phyloP scores from a whole-genome alignment of 1,140 invertebrate species.

The Ditylenchus dipsaci region DNA sequence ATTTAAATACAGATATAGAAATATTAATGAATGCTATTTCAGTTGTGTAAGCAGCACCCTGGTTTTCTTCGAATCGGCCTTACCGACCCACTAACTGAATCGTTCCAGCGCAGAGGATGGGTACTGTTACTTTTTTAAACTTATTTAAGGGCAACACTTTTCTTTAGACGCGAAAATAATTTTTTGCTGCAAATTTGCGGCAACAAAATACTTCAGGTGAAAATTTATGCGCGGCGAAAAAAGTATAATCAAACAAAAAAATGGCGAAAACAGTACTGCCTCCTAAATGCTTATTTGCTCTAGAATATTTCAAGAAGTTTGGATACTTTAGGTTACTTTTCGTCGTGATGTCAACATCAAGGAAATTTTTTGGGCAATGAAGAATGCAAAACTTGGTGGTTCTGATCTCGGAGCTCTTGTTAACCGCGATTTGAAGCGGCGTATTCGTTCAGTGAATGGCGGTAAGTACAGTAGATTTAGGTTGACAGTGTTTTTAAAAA shows the following conservation, averaged over 20 bases:
- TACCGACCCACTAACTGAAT: constrained; percentile 89
- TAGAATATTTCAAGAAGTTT: too few relatives aligned
- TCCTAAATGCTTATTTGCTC: too few relatives aligned
- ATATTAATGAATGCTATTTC: constrained; percentile 27
- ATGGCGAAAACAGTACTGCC: too few relatives aligned
- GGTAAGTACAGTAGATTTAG: constrained; percentile 74
- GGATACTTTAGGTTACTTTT: constrained; percentile 75
- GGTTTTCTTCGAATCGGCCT: constrained; percentile 93
- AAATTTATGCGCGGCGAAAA: too few relatives aligned
- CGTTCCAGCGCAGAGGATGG: constrained; percentile 94
- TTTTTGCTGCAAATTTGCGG: too few relatives aligned
- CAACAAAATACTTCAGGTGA: too few relatives aligned
- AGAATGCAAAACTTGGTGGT: constrained; percentile 85
- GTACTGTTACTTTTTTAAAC: too few relatives aligned
- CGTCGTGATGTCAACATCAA: constrained; percentile 93
- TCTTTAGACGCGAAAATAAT: neutral
- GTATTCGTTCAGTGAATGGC: constrained; percentile 85
- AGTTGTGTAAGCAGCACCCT: constrained; percentile 87
- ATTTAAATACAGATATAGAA: neutral
- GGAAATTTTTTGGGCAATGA: constrained; percentile 97
- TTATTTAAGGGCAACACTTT: too few relatives aligned
- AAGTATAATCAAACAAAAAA: too few relatives aligned
- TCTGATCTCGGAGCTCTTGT: constrained; percentile 88
- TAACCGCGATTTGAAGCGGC: constrained; percentile 82
- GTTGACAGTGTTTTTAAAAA: constrained; percentile 17